These are phyloP conservation scores for Cottoperca gobio DNA, from an alignment of 2,797 vertebrate genomes.

Conservation along the genomic window DNA sequence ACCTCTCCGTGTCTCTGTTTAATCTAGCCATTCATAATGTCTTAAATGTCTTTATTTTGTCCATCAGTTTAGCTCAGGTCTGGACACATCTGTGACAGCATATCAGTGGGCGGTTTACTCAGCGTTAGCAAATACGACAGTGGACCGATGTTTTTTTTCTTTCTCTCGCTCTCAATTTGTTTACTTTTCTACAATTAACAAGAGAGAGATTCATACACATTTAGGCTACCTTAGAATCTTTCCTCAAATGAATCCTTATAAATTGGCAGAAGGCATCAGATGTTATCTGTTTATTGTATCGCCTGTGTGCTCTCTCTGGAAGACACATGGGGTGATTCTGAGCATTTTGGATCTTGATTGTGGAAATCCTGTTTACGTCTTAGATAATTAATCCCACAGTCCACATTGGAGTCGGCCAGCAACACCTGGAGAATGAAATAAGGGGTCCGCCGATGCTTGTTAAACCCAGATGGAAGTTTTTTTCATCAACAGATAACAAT, in stretches of 20 bases:
- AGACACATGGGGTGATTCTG: background rate
- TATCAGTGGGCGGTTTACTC: conserved; percentile 8
- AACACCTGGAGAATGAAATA: conserved; percentile 43
- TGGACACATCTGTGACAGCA: conserved; percentile 27
- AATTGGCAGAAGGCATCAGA: background rate
- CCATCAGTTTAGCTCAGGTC: conserved; percentile 23
- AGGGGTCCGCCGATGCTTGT: conserved; percentile 22
- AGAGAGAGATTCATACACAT: background rate
- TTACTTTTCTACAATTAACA: background rate
- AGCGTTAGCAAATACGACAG: background rate
- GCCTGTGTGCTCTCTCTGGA: conserved; percentile 12
- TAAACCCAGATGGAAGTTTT: conserved; percentile 47
- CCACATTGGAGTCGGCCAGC: conserved; percentile 27
- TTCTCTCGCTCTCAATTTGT: background rate
- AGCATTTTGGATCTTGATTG: conserved; percentile 17
- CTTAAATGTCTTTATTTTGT: conserved; percentile 55
- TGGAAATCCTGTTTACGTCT: conserved; percentile 49
- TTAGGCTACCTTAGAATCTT: background rate
- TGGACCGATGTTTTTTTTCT: background rate
- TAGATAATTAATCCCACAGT: conserved; percentile 40
- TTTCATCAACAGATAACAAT: conserved; percentile 1
- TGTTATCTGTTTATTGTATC: conserved; percentile 17
- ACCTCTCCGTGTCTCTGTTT: conserved; percentile 65
- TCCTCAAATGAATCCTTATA: background rate
- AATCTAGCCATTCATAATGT: conserved; percentile 70